Base-by-base conservation (phyloP, 2,113 vertebrate genomes). In the Spheniscus mendiculus region DNA sequence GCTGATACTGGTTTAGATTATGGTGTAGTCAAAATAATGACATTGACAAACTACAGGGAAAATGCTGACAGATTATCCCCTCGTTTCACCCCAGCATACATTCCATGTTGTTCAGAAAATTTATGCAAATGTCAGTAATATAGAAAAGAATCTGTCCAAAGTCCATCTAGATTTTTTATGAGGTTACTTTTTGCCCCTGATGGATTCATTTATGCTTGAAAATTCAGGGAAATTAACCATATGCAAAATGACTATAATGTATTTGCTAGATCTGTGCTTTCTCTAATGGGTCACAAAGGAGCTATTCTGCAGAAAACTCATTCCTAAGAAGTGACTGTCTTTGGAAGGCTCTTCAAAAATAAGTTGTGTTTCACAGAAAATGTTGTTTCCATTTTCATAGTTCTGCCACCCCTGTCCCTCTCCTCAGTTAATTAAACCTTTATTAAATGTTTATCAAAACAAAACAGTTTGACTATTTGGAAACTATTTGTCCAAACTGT, bases 391-490 rank as follows among this genome's bases (percentile, higher is more conserved):
- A 25, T 92, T 94, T 91, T 81, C 29, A 19, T 80, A 79, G 56
- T 79, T 87, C 18, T 86, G 42, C 52, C 25, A 65, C 40, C 16
- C 50, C 18, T 62, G 17, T 45, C n/a, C 58, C 42, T 91, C 59
- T 79, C 21, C 42, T 93, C 67, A 45, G 32, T 92, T 93, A 97
- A 95, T 90, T 91, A 90, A 90, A 40, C 38, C 55, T 90, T 94
- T 76, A 85, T 79, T 80, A 61, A 83, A 53, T 38, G 27, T 74
- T 95, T 95, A 47, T 49, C 36, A 52, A 85, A 69, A 69, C 25
- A 82, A 72, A 79, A 10, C 36, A 34, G 14, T 89, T 92, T 61
- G 32, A 59, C 23, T 90, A 3, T 32, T 80, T 79, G 79, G 53
- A 50, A 96, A 65, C 36, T 45, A 47, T 82, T 67, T 81, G 23